Percentiles rank a stretch among this genome's conserved stretches.
phyloP scores from a whole-genome alignment of 2,797 vertebrate species.

The Acanthurus leucopareius region DNA sequence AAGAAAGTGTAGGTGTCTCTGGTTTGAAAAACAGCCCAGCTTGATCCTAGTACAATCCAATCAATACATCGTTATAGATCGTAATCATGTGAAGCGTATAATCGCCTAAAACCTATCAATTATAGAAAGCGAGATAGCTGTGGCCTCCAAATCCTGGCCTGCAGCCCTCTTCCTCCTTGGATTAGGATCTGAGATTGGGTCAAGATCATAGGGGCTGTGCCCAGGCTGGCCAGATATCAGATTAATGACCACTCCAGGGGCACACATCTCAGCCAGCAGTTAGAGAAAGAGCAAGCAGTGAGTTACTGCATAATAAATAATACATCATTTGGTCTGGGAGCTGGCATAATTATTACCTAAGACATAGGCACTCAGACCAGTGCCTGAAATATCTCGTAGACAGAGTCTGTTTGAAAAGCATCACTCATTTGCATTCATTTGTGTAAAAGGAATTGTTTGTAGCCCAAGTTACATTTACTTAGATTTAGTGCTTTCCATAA shows the following conservation, averaged over 20 bases:
- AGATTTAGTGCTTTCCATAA: background rate
- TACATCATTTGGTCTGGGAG: conserved; percentile 85
- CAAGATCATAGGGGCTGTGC: conserved; percentile 85
- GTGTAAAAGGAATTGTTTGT: background rate
- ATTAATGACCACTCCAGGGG: conserved; percentile 89
- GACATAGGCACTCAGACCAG: conserved; percentile 73
- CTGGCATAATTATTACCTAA: conserved; percentile 87
- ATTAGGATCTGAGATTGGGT: conserved; percentile 89
- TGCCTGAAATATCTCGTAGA: conserved; percentile 67
- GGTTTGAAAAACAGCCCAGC: conserved; percentile 62
- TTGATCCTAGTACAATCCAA: conserved; percentile 81
- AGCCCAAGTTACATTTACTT: background rate
- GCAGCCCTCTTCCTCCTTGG: conserved; percentile 88
- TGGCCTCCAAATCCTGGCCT: conserved; percentile 87
- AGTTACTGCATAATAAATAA: conserved; percentile 85
- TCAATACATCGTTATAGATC: conserved; percentile 89
- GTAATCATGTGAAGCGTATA: conserved; percentile 87
- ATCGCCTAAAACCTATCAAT: conserved; percentile 90
- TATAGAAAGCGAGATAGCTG: conserved; percentile 83
- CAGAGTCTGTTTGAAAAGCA: conserved; percentile 35
- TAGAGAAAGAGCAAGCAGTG: conserved; percentile 67
- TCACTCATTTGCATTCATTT: background rate
- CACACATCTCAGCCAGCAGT: conserved; percentile 82
- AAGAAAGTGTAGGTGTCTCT: conserved; percentile 71
- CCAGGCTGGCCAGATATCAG: conserved; percentile 85